Conservation (phyloP, 2,888 invertebrate genomes). For the Chironomus riparius region DNA sequence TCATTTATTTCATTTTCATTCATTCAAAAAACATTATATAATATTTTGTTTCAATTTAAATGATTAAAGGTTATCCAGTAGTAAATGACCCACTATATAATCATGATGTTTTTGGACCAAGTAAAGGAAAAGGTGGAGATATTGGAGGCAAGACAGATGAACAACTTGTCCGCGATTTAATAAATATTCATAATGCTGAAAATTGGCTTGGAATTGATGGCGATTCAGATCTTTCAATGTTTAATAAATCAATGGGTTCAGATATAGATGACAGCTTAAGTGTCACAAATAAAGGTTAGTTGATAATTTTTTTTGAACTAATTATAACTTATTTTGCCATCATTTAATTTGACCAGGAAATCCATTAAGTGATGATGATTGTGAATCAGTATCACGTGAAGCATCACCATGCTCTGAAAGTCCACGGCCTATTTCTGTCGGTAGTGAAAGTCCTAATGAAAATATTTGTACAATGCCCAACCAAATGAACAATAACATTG, state of each 20-base stretch:
- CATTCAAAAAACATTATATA: no score
- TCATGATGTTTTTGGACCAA: constrained; percentile 88
- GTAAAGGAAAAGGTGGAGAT: constrained; percentile 81
- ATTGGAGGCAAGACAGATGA: constrained; percentile 84
- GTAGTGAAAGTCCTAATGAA: constrained; percentile 38
- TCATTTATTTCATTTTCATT: no score
- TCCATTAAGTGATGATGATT: constrained; percentile 51
- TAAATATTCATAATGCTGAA: constrained; percentile 87
- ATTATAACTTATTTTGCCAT: no score
- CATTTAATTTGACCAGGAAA: constrained; percentile 29
- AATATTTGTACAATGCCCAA: constrained; percentile 36
- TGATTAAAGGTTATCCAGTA: constrained; percentile 71
- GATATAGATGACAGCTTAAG: constrained; percentile 51
- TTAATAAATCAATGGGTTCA: constrained; percentile 57
- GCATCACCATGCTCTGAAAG: constrained; percentile 63
- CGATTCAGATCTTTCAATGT: constrained; percentile 72
- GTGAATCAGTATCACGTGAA: constrained; percentile 58
- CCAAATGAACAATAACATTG: constrained; percentile 36
- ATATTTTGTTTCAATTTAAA: no score
- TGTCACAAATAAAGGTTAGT: constrained; percentile 40
- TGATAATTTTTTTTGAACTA: neutral
- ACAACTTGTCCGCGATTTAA: constrained; percentile 76
- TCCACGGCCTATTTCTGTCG: constrained; percentile 37
- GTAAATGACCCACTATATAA: constrained; percentile 97
- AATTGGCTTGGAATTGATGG: constrained; percentile 89